phyloP scores from a whole-genome alignment of 2,888 invertebrate species.

The Ceriagrion tenellum region DNA sequence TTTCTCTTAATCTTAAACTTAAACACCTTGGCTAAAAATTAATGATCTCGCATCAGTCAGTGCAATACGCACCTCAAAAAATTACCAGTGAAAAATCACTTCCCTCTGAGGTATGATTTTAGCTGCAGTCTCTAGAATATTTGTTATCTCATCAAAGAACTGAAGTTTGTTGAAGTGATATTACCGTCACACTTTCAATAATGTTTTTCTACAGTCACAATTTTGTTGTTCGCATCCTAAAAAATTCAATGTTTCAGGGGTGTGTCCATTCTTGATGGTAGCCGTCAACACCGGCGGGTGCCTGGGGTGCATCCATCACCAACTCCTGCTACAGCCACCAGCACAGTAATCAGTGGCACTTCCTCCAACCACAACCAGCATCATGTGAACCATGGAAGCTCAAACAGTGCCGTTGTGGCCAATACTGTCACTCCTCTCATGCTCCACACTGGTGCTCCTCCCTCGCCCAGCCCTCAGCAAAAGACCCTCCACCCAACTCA shows the following conservation, averaged over 20 bases:
- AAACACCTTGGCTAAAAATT: too few relatives aligned
- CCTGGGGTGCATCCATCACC: conserved; percentile 42
- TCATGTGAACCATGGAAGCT: conserved; percentile 59
- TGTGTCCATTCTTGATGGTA: conserved; percentile 58
- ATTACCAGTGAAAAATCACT: too few relatives aligned
- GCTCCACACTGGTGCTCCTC: conserved; percentile 49
- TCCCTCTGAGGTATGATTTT: too few relatives aligned
- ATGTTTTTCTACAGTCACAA: neutral
- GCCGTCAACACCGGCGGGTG: conserved; percentile 49
- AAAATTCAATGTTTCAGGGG: conserved; percentile 43
- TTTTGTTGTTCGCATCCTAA: neutral
- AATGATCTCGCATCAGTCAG: too few relatives aligned
- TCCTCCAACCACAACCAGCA: conserved; percentile 60
- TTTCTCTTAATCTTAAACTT: too few relatives aligned
- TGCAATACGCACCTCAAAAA: too few relatives aligned
- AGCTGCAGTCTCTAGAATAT: too few relatives aligned
- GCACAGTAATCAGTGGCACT: neutral
- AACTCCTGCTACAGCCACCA: neutral
- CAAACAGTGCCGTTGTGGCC: conserved; percentile 50
- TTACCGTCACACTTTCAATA: too few relatives aligned
- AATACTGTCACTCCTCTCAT: conserved; percentile 44
- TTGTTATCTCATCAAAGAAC: too few relatives aligned
- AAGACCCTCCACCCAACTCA: conserved; percentile 42
- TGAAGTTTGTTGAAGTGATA: too few relatives aligned
- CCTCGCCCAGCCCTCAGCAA: conserved; percentile 48